These are phyloP conservation scores for Pristionchus maxplancki DNA, from an alignment of 2,888 invertebrate genomes.

Conservation along the genomic window DNA sequence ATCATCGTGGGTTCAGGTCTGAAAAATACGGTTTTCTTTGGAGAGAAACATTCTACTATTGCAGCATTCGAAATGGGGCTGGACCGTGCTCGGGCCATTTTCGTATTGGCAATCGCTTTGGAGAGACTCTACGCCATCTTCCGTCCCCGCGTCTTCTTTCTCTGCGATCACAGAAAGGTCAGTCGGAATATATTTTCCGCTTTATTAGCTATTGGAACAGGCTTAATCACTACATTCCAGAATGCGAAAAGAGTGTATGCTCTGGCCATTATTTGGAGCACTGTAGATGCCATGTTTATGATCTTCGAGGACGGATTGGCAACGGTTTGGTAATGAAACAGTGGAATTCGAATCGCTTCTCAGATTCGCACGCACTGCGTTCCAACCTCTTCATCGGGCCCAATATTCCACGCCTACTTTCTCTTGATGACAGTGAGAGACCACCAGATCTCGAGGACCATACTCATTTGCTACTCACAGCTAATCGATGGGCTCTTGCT, in stretches of 20 bases:
- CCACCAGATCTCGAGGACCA: neutral
- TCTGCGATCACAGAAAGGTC: slow-evolving; percentile 60
- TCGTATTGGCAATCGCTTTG: slow-evolving; percentile 61
- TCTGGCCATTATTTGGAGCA: slow-evolving; percentile 57
- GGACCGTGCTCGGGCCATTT: slow-evolving; percentile 59
- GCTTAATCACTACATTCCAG: too few species aligned
- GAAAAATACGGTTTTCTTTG: too few species aligned
- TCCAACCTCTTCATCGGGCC: slow-evolving; percentile 63
- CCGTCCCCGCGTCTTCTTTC: slow-evolving; percentile 60
- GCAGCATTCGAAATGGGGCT: slow-evolving; percentile 63
- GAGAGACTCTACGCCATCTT: slow-evolving; percentile 63
- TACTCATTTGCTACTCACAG: neutral
- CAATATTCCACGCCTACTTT: slow-evolving; percentile 63
- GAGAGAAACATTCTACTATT: slow-evolving; percentile 58
- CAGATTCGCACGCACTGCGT: slow-evolving; percentile 66
- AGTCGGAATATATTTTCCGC: too few species aligned
- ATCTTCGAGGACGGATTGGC: slow-evolving; percentile 48
- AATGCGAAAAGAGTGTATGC: slow-evolving; percentile 56
- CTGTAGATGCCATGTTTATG: slow-evolving; percentile 58
- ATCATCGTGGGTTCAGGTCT: slow-evolving; percentile 62
- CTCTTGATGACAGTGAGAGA: slow-evolving; percentile 48
- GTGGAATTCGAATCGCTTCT: neutral
- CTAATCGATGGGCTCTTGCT: neutral
- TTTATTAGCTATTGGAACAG: too few species aligned
- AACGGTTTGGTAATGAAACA: slow-evolving; percentile 47